A percentile compares a stretch with the other conserved stretches of the same genome.
phyloP scores from a whole-genome alignment of 2,113 vertebrate genomes.

The Parotia lawesii region DNA sequence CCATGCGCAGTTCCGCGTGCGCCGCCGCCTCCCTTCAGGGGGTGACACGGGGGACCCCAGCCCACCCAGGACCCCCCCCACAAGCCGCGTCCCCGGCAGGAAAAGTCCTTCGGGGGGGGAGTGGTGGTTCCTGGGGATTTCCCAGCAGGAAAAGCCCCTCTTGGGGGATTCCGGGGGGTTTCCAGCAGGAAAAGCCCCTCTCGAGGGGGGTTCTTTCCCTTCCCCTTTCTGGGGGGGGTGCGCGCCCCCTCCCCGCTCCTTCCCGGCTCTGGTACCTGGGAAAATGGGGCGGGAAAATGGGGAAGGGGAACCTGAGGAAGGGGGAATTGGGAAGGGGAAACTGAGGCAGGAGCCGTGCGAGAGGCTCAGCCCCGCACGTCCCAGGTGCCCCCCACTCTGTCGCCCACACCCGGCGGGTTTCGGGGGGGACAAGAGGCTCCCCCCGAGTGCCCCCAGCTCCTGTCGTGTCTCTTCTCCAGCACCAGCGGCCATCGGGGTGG shows the following conservation, averaged over 20 bases:
- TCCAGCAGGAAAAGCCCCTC: not conserved
- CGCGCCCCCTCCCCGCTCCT: accelerated
- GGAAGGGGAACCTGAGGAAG: not conserved
- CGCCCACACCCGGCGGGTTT: accelerated
- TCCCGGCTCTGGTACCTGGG: not conserved
- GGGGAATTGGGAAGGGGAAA: not conserved
- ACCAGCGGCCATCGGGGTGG: accelerated
- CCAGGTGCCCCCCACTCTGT: not conserved
- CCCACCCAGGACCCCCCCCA: not conserved
- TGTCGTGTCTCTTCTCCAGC: not conserved
- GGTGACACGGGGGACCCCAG: too few species aligned
- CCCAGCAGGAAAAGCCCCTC: not conserved
- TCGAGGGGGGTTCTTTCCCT: not conserved
- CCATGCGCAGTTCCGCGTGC: accelerated
- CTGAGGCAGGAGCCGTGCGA: not conserved
- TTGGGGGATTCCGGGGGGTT: not conserved
- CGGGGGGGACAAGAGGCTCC: not conserved
- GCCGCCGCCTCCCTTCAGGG: not conserved
- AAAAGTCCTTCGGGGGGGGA: too few species aligned
- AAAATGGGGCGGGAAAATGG: not conserved
- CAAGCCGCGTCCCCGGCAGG: not conserved
- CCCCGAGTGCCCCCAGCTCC: not conserved
- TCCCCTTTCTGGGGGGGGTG: not conserved
- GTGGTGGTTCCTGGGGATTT: too few species aligned
- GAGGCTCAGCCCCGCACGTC: not conserved